These are phyloP conservation scores for Steatornis caripensis DNA, from an alignment of 2,113 vertebrate species.

Conservation along the genomic window DNA sequence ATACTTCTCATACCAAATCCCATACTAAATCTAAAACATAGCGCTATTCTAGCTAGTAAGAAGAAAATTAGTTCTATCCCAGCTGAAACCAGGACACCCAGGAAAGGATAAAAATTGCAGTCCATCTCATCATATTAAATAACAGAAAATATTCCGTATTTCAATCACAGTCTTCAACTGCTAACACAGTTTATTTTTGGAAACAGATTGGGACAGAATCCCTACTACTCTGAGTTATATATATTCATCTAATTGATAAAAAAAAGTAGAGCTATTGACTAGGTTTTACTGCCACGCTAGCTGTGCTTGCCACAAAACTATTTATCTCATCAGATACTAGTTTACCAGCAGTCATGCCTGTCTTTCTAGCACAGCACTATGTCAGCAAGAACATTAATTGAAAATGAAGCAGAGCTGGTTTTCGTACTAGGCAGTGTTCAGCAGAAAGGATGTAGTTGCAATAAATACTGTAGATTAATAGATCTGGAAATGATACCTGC, in stretches of 20 bases:
- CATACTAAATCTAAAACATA: too few species aligned
- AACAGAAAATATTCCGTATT: not conserved
- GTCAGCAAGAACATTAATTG: not conserved
- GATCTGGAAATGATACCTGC: not conserved
- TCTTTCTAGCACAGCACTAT: not conserved
- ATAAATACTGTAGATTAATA: not conserved
- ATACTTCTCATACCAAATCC: too few species aligned
- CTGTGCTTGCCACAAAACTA: not conserved
- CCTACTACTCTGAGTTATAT: not conserved
- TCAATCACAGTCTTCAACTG: not conserved
- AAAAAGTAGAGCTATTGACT: not conserved
- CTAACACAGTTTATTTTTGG: not conserved
- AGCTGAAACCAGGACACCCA: too few species aligned
- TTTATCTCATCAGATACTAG: not conserved
- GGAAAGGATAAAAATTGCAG: not conserved
- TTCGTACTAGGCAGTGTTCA: not conserved
- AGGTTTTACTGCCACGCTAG: not conserved
- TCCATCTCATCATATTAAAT: not conserved
- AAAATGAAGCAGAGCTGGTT: not conserved
- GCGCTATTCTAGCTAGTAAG: too few species aligned
- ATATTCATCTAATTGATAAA: not conserved
- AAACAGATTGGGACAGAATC: not conserved
- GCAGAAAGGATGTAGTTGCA: not conserved
- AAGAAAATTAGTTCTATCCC: too few species aligned
- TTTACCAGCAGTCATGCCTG: not conserved